Base-by-base conservation (phyloP, 2,113 vertebrate species). In the Epinephelus cyanopodus region DNA sequence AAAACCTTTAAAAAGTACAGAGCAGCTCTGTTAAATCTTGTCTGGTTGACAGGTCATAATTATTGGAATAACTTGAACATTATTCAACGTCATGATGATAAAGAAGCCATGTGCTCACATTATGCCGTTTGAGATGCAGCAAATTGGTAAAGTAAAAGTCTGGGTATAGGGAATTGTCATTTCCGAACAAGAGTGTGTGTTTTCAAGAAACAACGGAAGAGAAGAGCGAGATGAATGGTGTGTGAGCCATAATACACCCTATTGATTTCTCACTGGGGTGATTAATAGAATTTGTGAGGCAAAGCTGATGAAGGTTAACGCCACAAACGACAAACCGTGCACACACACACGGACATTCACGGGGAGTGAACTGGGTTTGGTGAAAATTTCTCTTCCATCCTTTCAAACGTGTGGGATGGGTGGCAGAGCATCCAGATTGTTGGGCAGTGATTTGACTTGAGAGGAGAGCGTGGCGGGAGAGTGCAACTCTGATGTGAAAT, bases 231-330 rank as follows among this genome's bases (percentile, higher is more conserved):
- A 91, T 91, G 79, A 90, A 90, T 82, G 85, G 92, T 87, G 78
- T 85, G 87, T 63, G 67, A 79, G 85, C 83, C 73, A 79, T 93
- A 89, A 86, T 86, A 70, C 80, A 90, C 85, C 71, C 79, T 90
- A 92, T 92, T 92, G 93, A 94, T 92, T 93, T 86, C 90, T 91
- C 82, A 77, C 87, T 82, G 81, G 58, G 78, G 76, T 87, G 87
- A 94, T 92, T 91, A 87, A 90, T 92, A 86, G 85, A 89, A 87
- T 89, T 89, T 85, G 91, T 79, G 85, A 91, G 71, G 86, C 79
- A 86, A 87, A 84, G 75, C 90, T 92, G 94, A 93, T 87, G 84
- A 91, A 89, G 82, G 85, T 87, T 91, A 87, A 84, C 47, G 27
- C 70, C 70, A 74, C 69, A 69, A 86, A 83, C 7, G 17, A 23